Evolutionary conservation across 2,888 invertebrate species (phyloP).

Genomic region (Lepidocyrtoides sp.): DNA sequence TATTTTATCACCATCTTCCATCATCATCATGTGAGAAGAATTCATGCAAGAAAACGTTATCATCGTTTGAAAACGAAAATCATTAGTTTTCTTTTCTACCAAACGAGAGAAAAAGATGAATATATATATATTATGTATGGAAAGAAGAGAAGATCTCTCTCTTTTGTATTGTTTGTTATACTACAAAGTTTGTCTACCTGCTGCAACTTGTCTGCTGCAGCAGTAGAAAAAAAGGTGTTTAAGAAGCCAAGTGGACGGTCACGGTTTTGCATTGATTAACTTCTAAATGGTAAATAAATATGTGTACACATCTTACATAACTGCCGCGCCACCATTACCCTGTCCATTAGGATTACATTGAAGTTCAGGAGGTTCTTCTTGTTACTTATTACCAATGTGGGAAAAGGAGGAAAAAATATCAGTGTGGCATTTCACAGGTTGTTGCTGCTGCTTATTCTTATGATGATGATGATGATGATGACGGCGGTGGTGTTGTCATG

Average conservation of each 20-base stretch:
- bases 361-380: not conserved
- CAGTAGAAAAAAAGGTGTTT: constrained; percentile 46
- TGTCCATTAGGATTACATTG: not conserved
- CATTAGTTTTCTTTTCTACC: constrained; percentile 60
- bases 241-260: constrained; percentile 58
- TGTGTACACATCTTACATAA: not conserved
- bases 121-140: too few relatives aligned
- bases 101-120: too few relatives aligned
- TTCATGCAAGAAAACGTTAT: constrained; percentile 51
- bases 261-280: constrained; percentile 65
- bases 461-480: not conserved
- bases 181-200: not conserved
- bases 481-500: constrained; percentile 50
- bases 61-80: constrained; percentile 53
- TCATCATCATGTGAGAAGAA: constrained; percentile 1
- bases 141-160: too few relatives aligned
- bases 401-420: constrained; percentile 25
- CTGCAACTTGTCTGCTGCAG: not conserved
- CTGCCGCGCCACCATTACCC: not conserved
- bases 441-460: not conserved
- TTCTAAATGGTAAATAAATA: constrained; percentile 28
- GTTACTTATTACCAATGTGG: too few relatives aligned
- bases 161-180: not conserved
- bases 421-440: constrained; percentile 51
- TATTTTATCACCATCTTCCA: constrained; percentile 24